Base-by-base conservation (phyloP, 2,113 vertebrate genomes). In the Hucho hucho region DNA sequence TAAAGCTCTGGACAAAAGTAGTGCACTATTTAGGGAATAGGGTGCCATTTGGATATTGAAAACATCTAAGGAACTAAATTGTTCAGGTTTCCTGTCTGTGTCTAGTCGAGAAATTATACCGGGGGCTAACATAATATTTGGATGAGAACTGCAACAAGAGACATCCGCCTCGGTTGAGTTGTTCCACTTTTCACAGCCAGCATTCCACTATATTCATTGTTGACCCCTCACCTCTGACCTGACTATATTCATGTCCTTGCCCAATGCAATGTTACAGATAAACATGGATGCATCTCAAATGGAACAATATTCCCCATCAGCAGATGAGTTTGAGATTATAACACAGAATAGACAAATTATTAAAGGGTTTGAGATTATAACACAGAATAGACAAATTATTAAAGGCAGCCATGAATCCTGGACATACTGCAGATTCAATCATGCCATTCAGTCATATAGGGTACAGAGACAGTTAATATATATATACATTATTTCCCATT, bases 81-180 rank as follows among this genome's bases (percentile, higher is more conserved):
- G 63, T 49, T 71, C n/a, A 58, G 47, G 32, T 64, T 74, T 76
- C 70, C 69, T 76, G 68, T 74, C 59, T 80, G 59, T 24, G 53
- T 74, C 49, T 28, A 53, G 43, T 82, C 63, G 75, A 80, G 67
- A 70, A 69, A n/a, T 66, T 79, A 77, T 75, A 81, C 74, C 74
- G 64, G 18, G 70, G 64, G 76, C 68, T 79, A 49, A 69, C 75
- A 56, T 43, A 79, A 79, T 81, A 75, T 78, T 83, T 77, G 72
- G 61, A 81, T 65, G 66, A 74, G 46, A 74, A 53, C 14, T 32
- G 4, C 22, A 13, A 24, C 6, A 12, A 14, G 22, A 13, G 64
- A 65, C 1, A 26, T 28, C 24, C 3, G 4, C 24, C 29, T 28
- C 25, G 16, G 24, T 24, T 26, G 7, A 16, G 13, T 53, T 53